Conservation (phyloP, 2,113 vertebrate genomes). For the Gadus chalcogrammus region DNA sequence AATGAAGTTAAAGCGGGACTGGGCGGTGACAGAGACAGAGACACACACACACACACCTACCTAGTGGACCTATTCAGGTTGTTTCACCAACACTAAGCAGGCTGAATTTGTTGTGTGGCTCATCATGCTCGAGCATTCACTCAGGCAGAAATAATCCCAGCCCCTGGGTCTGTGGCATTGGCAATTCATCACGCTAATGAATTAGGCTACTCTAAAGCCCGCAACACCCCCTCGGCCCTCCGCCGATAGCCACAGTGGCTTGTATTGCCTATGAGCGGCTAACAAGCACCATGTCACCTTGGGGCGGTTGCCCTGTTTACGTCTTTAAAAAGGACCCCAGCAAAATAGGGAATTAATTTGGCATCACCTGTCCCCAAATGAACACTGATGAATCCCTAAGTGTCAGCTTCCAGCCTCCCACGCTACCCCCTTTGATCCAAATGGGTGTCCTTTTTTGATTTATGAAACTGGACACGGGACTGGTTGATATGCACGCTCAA, state of each 20-base stretch:
- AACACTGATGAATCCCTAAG: conserved; percentile 7
- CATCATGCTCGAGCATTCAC: conserved; percentile 13
- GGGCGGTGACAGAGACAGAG: no score
- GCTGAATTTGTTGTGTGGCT: conserved; percentile 8
- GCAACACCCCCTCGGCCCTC: conserved; percentile 23
- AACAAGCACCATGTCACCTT: conserved; percentile 33
- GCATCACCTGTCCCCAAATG: conserved; percentile 14
- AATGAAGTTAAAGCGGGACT: no score
- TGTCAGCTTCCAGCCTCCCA: neutral
- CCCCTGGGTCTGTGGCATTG: conserved; percentile 10
- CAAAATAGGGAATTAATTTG: conserved; percentile 26
- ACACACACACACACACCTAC: no score
- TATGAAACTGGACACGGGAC: no score
- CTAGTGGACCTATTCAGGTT: conserved; percentile 12
- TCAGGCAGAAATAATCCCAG: conserved; percentile 26
- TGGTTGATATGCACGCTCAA: no score
- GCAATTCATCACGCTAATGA: conserved; percentile 48
- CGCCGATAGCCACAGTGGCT: conserved; percentile 30
- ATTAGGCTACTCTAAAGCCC: conserved; percentile 25
- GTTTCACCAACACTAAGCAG: conserved; percentile 33
- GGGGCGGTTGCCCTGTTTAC: conserved; percentile 20
- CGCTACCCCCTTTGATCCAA: no score
- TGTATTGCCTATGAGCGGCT: conserved; percentile 27
- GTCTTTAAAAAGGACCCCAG: conserved; percentile 25
- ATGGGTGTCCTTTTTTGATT: no score